phyloP scores from a whole-genome alignment of 2,113 vertebrate genomes.

The Chelonoidis abingdonii region DNA sequence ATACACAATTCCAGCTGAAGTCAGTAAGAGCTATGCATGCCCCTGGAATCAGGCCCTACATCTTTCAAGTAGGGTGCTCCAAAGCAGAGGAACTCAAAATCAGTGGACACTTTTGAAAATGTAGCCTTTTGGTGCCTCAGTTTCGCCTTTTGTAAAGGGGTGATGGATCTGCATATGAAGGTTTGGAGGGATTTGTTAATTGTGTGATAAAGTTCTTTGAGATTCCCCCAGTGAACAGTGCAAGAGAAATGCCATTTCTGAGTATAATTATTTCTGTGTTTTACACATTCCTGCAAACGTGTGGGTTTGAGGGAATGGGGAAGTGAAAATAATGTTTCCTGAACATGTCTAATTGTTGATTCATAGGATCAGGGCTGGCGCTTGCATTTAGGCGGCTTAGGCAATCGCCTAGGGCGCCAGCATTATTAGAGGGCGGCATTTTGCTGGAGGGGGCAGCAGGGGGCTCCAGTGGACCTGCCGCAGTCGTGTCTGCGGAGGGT shows the following conservation, averaged over 20 bases:
- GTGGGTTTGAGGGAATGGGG: slow-evolving; percentile 4
- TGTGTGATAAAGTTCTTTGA: slow-evolving; percentile 13
- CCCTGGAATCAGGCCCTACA: not conserved
- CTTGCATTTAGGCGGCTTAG: too few relatives aligned
- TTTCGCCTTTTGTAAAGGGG: not conserved
- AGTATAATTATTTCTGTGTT: slow-evolving; percentile 16
- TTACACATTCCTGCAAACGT: slow-evolving; percentile 24
- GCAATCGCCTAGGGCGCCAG: too few relatives aligned
- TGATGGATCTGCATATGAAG: not conserved
- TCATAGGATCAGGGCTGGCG: not conserved
- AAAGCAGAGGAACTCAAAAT: not conserved
- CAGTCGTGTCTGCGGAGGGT: too few relatives aligned
- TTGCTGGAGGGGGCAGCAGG: too few relatives aligned
- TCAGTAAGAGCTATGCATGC: not conserved
- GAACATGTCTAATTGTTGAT: slow-evolving; percentile 31
- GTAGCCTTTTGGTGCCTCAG: not conserved
- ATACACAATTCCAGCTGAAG: not conserved
- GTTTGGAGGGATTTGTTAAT: not conserved
- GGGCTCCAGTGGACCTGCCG: too few relatives aligned
- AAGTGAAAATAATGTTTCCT: slow-evolving; percentile 36
- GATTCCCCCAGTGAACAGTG: not conserved
- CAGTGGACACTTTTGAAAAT: not conserved
- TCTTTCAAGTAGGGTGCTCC: not conserved
- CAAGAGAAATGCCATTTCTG: not conserved
- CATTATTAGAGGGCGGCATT: too few relatives aligned